A percentile compares a stretch with the other conserved stretches of the same genome.
Conservation (phyloP, 2,888 invertebrate species). For the Stegophylla sp. region DNA sequence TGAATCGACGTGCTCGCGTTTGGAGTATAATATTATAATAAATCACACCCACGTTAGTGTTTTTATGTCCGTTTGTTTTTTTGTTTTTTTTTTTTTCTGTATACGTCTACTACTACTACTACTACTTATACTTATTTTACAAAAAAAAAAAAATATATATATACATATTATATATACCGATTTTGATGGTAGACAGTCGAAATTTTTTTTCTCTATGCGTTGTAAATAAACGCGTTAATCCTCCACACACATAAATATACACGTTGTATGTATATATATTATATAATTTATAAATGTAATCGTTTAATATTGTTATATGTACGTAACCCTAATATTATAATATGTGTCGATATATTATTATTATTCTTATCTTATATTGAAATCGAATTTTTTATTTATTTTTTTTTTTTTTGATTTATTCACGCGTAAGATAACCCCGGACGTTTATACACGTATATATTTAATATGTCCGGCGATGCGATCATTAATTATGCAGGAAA, state of each 20-base stretch:
- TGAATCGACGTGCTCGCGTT: conserved; percentile 6
- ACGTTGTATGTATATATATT: background rate
- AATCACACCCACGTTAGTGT: conserved; percentile 26
- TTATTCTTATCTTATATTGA: background rate
- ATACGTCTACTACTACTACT: conserved; percentile 15
- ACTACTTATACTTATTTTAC: background rate
- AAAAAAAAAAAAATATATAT: no score
- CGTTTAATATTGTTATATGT: background rate
- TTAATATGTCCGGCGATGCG: no score
- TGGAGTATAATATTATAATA: conserved; percentile 39
- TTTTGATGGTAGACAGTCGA: background rate
- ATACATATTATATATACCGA: background rate
- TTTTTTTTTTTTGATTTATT: no score
- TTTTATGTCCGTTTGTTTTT: conserved; percentile 28
- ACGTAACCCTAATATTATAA: no score
- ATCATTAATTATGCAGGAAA: no score
- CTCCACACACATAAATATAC: no score
- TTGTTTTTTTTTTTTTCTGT: background rate
- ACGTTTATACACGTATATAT: no score
- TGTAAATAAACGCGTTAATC: conserved; percentile 6
- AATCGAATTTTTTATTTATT: no score
- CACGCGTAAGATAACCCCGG: no score
- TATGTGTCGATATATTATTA: background rate
- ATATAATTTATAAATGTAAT: no score
- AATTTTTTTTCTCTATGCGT: background rate